phyloP scores from a whole-genome alignment of 2,113 vertebrate genomes.

The Clupea harengus region DNA sequence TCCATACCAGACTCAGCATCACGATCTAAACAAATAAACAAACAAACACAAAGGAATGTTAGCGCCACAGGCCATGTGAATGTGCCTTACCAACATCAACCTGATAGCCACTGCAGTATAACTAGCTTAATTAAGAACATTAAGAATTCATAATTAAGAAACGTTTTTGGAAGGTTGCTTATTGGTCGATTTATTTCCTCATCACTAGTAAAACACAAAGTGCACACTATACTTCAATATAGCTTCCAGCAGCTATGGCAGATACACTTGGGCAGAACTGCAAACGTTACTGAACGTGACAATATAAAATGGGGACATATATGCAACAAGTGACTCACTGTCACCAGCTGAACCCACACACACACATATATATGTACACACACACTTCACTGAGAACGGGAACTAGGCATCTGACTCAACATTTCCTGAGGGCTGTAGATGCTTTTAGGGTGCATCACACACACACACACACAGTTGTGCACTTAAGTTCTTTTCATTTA shows the following conservation, averaged over 20 bases:
- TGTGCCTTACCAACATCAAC: background rate
- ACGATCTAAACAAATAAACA: background rate
- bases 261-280: too few relatives aligned
- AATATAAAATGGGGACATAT: background rate
- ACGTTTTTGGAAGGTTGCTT: too few relatives aligned
- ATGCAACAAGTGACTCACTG: background rate
- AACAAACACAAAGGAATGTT: background rate
- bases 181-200: too few relatives aligned
- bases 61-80: too few relatives aligned
- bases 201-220: too few relatives aligned
- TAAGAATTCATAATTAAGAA: too few relatives aligned
- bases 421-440: background rate
- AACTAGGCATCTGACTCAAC: background rate
- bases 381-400: background rate
- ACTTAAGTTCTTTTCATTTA: constrained; percentile 59
- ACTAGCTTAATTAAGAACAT: too few relatives aligned
- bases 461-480: background rate
- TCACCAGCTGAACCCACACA: background rate
- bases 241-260: too few relatives aligned
- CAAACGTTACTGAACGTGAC: background rate
- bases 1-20: constrained; percentile 78
- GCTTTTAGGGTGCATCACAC: background rate
- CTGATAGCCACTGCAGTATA: background rate
- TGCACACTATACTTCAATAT: too few relatives aligned
- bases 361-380: background rate